phyloP scores from a whole-genome alignment of 2,797 vertebrate species.

The Danio tinwini region DNA sequence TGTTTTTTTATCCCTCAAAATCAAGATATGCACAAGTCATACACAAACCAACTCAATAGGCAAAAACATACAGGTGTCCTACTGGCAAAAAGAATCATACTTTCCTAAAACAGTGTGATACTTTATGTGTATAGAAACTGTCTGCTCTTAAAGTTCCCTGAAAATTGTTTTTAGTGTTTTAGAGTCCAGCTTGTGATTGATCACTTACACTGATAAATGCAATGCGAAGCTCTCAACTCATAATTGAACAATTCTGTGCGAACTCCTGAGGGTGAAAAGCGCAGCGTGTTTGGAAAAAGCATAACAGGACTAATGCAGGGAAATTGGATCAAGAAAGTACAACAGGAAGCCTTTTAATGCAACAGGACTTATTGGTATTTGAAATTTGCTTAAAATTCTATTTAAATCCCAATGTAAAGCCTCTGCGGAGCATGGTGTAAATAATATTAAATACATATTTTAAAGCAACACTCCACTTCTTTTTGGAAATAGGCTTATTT shows the following conservation, averaged over 20 bases:
- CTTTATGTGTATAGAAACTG: not conserved
- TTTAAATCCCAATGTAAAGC: constrained; percentile 3
- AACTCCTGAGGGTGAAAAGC: constrained; percentile 53
- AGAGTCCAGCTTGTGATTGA: constrained; percentile 59
- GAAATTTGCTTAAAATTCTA: not conserved
- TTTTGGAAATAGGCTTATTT: too few relatives aligned
- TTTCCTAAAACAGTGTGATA: not conserved
- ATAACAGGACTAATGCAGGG: not conserved
- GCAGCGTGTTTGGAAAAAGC: not conserved
- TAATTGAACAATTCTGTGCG: constrained; percentile 62
- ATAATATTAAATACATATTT: not conserved
- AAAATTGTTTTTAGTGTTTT: constrained; percentile 21
- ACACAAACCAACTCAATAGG: not conserved
- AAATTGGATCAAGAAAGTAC: not conserved
- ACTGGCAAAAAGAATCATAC: not conserved
- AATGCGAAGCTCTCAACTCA: constrained; percentile 67
- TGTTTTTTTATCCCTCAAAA: not conserved
- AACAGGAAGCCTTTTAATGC: not conserved
- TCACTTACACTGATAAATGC: constrained; percentile 70
- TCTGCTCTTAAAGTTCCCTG: not conserved
- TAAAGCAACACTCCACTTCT: too few relatives aligned
- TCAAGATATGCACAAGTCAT: not conserved
- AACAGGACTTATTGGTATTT: not conserved
- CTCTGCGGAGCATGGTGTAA: not conserved
- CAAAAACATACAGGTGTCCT: not conserved